Percentiles rank a stretch among this genome's conserved stretches.
Evolutionary conservation across 2,797 vertebrate species (phyloP).

Genomic region (Oceanodroma leucorhoa): DNA sequence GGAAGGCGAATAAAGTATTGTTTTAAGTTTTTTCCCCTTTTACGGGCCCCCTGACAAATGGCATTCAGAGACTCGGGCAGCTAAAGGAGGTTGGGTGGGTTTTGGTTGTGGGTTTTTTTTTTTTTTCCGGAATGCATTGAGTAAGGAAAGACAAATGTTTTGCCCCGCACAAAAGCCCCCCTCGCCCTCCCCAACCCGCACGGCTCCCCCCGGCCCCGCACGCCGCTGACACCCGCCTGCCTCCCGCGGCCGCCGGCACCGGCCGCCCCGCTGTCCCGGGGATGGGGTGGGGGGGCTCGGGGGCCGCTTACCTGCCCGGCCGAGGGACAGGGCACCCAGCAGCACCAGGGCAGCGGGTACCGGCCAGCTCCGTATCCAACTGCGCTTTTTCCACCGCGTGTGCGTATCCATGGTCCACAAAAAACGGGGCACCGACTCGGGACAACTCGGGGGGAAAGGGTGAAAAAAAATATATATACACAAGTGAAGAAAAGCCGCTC

Average conservation of each 20-base stretch:
- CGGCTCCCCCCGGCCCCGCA: background rate
- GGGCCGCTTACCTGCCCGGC: slow-evolving; percentile 74
- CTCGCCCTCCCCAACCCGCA: background rate
- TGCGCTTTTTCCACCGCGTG: slow-evolving; percentile 80
- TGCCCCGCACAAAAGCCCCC: background rate
- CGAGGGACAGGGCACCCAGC: slow-evolving; percentile 55
- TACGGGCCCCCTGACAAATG: slow-evolving; percentile 51
- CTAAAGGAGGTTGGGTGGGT: slow-evolving; percentile 15
- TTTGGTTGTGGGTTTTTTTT: background rate
- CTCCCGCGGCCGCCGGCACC: background rate
- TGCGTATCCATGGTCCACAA: slow-evolving; percentile 77
- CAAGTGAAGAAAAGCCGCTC: slow-evolving; percentile 28
- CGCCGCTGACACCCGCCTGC: background rate
- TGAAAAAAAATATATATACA: background rate
- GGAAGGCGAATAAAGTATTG: slow-evolving; percentile 9
- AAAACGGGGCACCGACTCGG: slow-evolving; percentile 20
- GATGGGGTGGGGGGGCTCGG: background rate
- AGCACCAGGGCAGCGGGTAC: slow-evolving; percentile 54
- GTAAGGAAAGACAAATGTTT: background rate
- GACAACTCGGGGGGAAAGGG: background rate
- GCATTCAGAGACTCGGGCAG: slow-evolving; percentile 43
- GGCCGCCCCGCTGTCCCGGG: background rate
- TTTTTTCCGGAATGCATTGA: background rate
- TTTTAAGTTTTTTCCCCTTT: slow-evolving; percentile 40
- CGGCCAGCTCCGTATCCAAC: slow-evolving; percentile 53